Conservation (phyloP, 2,113 vertebrate genomes). For the Hippocampus zosterae region DNA sequence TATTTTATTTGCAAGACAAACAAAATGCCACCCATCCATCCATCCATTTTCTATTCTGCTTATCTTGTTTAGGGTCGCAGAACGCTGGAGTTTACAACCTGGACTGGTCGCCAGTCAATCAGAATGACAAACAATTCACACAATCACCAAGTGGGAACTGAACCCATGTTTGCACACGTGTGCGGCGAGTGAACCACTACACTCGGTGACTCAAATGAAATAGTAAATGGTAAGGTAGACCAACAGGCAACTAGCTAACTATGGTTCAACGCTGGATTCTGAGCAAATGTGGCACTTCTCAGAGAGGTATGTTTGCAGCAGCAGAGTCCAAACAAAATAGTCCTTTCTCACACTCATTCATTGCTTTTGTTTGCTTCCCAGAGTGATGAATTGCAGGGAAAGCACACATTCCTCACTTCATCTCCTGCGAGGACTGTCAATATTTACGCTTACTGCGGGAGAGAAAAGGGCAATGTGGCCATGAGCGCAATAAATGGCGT, state of each 20-base stretch:
- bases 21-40: too few species aligned
- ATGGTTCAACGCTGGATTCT: not conserved
- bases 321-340: not conserved
- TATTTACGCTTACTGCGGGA: constrained; percentile 51
- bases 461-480: constrained; percentile 20
- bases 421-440: constrained; percentile 36
- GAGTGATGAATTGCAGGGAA: constrained; percentile 12
- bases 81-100: too few species aligned
- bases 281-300: not conserved
- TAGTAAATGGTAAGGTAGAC: not conserved
- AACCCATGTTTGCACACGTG: too few species aligned
- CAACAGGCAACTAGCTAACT: not conserved
- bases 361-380: constrained; percentile 36
- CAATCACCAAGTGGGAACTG: too few species aligned
- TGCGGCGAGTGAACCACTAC: too few species aligned
- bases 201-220: not conserved
- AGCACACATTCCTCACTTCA: constrained; percentile 29
- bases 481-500: constrained; percentile 9
- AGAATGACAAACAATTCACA: too few species aligned
- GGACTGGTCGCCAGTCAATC: too few species aligned
- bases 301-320: not conserved
- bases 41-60: too few species aligned
- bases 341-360: constrained; percentile 13
- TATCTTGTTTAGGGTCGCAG: too few species aligned
- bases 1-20: too few species aligned